Evolutionary conservation across 2,888 invertebrate genomes (phyloP), one percentile per base, ranked within the genome.

Genomic region (Hoplodrina blanda): DNA sequence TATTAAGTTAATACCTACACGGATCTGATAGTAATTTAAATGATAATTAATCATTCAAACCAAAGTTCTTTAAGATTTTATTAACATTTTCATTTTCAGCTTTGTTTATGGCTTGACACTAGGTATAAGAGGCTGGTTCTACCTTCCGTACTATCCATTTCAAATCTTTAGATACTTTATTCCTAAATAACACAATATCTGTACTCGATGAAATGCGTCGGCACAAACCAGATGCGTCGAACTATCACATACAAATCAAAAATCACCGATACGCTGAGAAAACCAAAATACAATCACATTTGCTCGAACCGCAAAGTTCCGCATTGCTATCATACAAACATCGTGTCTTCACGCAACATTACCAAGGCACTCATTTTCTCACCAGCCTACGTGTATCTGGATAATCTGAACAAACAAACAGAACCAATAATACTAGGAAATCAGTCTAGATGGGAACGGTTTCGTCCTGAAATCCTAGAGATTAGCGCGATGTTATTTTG

Each of bases 381-480:
- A 59, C 46, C 52, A 76, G 54, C 59, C 33, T 55, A 41, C 41
- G 44, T 7, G 20, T 11, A 69, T 59, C 50, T 55, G 19, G 46
- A 65, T 61, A 69, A 74, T 46, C 30, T 19, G 72, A 75, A 73
- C 66, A 74, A 77, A 69, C 60, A 74, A 62, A 59, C 1, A 54
- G 52, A 67, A 73, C 54, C 59, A 61, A 62, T 74, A 50, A 67
- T 71, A 65, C 65, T 54, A 69, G 57, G 69, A 76, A 79, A 75
- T 61, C 67, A 62, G 54, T 70, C 66, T 75, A 73, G 60, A 74
- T 78, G 55, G 69, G 62, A 77, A 73, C 61, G 53, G 63, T 63
- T 81, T 62, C 64, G 63, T 73, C 55, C 67, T 78, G 81, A 78
- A 84, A 82, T 82, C 76, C 78, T 78, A 57, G 54, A 76, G 61